These are phyloP conservation scores for Amblyopsis rosae DNA, from an alignment of 2,113 vertebrate species.

Conservation along the genomic window DNA sequence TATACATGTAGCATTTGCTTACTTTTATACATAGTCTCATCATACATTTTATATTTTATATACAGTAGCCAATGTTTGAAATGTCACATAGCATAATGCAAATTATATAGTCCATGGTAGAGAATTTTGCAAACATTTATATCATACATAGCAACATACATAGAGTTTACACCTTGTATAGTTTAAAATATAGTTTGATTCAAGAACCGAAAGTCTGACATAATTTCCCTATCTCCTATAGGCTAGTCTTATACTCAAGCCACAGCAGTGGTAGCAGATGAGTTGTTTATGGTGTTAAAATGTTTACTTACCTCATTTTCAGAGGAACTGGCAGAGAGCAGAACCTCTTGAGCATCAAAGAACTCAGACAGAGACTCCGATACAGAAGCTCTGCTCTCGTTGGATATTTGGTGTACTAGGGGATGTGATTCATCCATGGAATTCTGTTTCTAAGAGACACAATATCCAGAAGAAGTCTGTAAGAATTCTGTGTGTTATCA, in stretches of 20 bases:
- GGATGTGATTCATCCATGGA: slow-evolving; percentile 79
- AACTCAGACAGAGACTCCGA: slow-evolving; percentile 95
- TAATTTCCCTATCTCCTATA: too few species aligned
- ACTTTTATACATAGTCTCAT: too few species aligned
- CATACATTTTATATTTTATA: too few species aligned
- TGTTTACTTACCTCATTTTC: slow-evolving; percentile 88
- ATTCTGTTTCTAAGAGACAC: slow-evolving; percentile 79
- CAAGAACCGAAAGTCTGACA: too few species aligned
- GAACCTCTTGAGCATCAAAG: slow-evolving; percentile 95
- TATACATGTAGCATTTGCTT: too few species aligned
- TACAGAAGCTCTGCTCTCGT: slow-evolving; percentile 91
- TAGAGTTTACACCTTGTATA: too few species aligned
- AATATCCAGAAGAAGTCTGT: slow-evolving; percentile 27
- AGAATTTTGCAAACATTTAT: too few species aligned
- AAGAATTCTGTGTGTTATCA: slow-evolving; percentile 10
- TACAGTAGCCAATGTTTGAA: too few species aligned
- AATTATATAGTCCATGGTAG: too few species aligned
- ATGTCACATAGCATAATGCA: too few species aligned
- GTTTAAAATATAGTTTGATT: too few species aligned
- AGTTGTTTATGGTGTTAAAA: not conserved
- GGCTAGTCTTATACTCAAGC: not conserved
- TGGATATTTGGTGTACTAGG: slow-evolving; percentile 91
- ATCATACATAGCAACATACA: not conserved
- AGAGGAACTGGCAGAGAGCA: slow-evolving; percentile 94
- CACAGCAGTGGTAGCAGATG: not conserved